A percentile compares a stretch with the other conserved stretches of the same genome.
Evolutionary conservation across 2,888 invertebrate genomes (phyloP).

Genomic region (Calameuta pallipes): DNA sequence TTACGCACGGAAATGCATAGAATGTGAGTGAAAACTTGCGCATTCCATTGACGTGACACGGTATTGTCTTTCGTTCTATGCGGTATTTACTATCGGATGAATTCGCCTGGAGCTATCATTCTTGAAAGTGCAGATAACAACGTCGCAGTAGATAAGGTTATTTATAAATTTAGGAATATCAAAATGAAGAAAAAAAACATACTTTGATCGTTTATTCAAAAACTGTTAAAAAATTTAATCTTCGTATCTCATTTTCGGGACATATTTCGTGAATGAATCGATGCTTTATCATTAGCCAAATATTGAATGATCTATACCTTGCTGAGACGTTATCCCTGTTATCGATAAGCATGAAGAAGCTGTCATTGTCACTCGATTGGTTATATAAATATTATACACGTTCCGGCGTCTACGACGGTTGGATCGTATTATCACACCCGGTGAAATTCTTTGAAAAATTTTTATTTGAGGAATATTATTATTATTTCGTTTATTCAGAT

Average conservation of each 20-base stretch:
- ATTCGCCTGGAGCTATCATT: background rate
- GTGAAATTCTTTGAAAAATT: background rate
- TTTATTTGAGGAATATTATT: background rate
- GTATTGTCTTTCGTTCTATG: conserved; percentile 5
- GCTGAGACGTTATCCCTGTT: background rate
- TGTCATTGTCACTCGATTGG: background rate
- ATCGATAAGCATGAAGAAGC: background rate
- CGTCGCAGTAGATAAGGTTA: background rate
- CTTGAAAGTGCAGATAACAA: background rate
- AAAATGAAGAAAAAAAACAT: background rate
- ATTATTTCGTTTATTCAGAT: background rate
- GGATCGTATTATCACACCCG: background rate
- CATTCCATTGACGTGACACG: conserved; percentile 32
- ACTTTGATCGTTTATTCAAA: background rate
- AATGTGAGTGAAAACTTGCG: conserved; percentile 41
- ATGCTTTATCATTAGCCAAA: background rate
- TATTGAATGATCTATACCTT: conserved; percentile 2
- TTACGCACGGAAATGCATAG: conserved; percentile 24
- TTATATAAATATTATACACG: background rate
- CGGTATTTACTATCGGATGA: background rate
- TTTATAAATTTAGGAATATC: background rate
- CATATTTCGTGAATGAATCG: conserved; percentile 10
- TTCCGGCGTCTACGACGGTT: background rate
- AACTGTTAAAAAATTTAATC: background rate
- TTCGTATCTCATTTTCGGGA: background rate